Evolutionary conservation across 2,113 vertebrate species (phyloP).

Genomic region (Chionomys nivalis): DNA sequence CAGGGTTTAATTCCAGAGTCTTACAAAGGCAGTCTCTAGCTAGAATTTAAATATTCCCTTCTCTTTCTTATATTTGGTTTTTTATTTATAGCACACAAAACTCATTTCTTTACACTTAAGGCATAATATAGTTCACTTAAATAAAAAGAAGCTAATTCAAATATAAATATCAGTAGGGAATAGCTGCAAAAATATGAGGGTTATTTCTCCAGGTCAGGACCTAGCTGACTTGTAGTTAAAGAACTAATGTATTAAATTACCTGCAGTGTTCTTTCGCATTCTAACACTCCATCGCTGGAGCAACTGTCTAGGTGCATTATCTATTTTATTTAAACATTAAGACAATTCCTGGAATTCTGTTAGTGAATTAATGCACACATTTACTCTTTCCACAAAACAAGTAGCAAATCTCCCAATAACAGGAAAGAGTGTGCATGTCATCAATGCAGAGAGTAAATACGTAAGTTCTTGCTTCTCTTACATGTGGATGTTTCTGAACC

Average conservation of each 20-base stretch:
- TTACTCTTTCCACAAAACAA: constrained; percentile 5
- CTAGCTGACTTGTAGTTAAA: background rate
- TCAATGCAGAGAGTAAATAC: background rate
- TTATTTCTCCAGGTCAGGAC: background rate
- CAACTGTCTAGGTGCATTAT: background rate
- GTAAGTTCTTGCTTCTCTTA: background rate
- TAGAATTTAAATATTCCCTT: constrained; percentile 31
- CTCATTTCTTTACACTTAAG: background rate
- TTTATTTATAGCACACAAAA: background rate
- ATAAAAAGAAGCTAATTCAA: constrained; percentile 10
- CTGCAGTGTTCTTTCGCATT: background rate
- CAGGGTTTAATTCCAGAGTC: background rate
- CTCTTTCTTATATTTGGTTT: background rate
- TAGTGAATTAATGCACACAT: constrained; percentile 11
- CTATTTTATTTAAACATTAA: constrained; percentile 19
- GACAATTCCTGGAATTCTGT: background rate
- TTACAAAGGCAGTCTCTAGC: background rate
- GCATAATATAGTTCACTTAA: background rate
- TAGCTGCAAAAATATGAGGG: background rate
- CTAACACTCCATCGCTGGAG: background rate
- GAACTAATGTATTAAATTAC: background rate
- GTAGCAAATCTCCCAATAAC: background rate
- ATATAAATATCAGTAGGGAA: background rate
- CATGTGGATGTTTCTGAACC: background rate
- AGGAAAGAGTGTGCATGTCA: background rate